Conservation (phyloP, 2,113 vertebrate genomes). For the Dromaius novaehollandiae region DNA sequence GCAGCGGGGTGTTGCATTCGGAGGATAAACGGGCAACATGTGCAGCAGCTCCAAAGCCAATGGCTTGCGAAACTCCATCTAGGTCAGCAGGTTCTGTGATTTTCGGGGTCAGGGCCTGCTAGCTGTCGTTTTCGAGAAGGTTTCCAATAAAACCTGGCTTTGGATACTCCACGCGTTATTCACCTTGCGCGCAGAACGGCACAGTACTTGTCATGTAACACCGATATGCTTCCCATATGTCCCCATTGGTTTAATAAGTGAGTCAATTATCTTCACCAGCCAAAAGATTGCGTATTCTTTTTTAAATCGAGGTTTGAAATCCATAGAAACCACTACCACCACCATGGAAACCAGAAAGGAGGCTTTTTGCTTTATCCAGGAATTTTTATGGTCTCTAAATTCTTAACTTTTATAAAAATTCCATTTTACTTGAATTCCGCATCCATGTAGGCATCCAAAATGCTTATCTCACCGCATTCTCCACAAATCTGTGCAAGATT, state of each 20-base stretch:
- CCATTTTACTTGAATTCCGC: neutral
- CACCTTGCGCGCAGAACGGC: too few relatives aligned
- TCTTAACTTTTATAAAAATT: neutral
- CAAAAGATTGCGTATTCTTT: neutral
- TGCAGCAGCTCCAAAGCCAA: too few relatives aligned
- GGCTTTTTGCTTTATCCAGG: too few relatives aligned
- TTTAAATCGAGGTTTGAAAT: neutral
- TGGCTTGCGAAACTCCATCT: too few relatives aligned
- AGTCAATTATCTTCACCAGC: neutral
- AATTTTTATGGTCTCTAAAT: too few relatives aligned
- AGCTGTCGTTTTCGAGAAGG: neutral
- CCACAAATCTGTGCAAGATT: fast-evolving
- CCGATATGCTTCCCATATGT: neutral
- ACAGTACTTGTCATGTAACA: neutral
- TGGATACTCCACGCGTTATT: neutral
- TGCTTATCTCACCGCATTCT: neutral
- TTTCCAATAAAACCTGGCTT: neutral
- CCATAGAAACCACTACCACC: neutral
- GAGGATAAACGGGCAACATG: too few relatives aligned
- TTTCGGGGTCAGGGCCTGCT: too few relatives aligned
- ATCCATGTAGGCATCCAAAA: neutral
- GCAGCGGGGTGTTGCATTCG: too few relatives aligned
- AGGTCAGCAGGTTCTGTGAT: too few relatives aligned
- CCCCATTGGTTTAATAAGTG: neutral
- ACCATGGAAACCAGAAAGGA: neutral